Percentiles rank a stretch among this genome's conserved stretches.
Conservation (phyloP, 2,797 vertebrate species). For the Acanthurus lineatus region DNA sequence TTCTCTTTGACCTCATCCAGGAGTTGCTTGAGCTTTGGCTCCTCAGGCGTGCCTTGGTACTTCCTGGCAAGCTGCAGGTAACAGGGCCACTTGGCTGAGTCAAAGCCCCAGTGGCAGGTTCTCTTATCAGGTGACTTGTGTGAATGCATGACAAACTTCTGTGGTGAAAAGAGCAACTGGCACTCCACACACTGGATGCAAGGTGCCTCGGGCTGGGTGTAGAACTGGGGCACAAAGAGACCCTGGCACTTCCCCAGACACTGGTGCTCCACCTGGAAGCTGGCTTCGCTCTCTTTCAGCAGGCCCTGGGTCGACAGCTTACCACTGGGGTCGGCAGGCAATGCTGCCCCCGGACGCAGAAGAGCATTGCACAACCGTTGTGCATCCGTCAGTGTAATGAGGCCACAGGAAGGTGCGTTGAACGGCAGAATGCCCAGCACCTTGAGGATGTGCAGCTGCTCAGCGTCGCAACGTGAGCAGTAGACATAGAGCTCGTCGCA, state of each 20-base stretch:
- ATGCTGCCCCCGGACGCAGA: constrained; percentile 90
- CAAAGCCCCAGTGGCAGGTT: constrained; percentile 99
- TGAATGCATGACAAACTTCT: constrained; percentile 99
- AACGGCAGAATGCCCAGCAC: constrained; percentile 98
- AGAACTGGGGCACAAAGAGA: constrained; percentile 95
- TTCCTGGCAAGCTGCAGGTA: constrained; percentile 97
- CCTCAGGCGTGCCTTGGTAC: constrained; percentile 90
- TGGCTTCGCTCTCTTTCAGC: constrained; percentile 92
- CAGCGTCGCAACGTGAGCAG: constrained; percentile 95
- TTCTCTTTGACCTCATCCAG: constrained; percentile 97
- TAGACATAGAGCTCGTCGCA: constrained; percentile 98
- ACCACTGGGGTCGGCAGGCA: constrained; percentile 87
- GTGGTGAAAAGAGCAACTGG: constrained; percentile 95
- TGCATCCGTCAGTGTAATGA: constrained; percentile 97
- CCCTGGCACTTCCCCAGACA: constrained; percentile 99
- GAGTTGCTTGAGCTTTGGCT: constrained; percentile 90
- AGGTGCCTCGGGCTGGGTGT: constrained; percentile 91
- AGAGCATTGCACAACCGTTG: constrained; percentile 97
- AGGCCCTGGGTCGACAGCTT: constrained; percentile 90
- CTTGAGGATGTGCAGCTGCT: constrained; percentile 98
- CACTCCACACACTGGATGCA: constrained; percentile 98
- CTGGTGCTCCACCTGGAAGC: constrained; percentile 97
- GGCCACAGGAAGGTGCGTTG: constrained; percentile 96
- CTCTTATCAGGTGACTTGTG: constrained; percentile 97
- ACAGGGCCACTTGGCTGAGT: constrained; percentile 98